Percentiles rank a stretch among this genome's conserved stretches.
Conservation (phyloP, 1,140 invertebrate species). For the Drosophila kepulauana region DNA sequence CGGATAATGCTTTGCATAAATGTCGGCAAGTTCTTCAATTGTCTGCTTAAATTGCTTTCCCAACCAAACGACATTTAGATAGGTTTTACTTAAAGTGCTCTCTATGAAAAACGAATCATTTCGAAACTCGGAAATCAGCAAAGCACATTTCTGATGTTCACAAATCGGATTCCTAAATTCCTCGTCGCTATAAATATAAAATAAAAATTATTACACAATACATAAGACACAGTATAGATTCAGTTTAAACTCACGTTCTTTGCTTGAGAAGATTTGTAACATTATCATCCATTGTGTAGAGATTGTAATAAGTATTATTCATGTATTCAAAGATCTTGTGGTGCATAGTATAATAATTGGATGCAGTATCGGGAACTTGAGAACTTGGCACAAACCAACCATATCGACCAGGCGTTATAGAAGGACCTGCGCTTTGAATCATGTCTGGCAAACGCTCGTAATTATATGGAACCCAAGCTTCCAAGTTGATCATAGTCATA, state of each 20-base stretch:
- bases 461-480: conserved; percentile 89
- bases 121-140: conserved; percentile 60
- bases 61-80: conserved; percentile 88
- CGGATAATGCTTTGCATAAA: conserved; percentile 21
- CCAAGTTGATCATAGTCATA: conserved; percentile 88
- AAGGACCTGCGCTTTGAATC: conserved; percentile 84
- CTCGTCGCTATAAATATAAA: conserved; percentile 28
- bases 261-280: conserved; percentile 13
- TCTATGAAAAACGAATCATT: conserved; percentile 61
- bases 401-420: conserved; percentile 88
- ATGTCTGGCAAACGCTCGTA: conserved; percentile 84
- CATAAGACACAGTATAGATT: background rate
- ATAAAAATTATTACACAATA: background rate
- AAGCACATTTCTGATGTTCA: conserved; percentile 37
- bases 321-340: conserved; percentile 67
- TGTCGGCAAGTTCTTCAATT: conserved; percentile 43
- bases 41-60: conserved; percentile 86
- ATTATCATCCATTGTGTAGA: conserved; percentile 54
- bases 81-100: conserved; percentile 82
- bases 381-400: conserved; percentile 90
- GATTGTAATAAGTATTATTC: conserved; percentile 53
- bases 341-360: conserved; percentile 34
- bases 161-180: conserved; percentile 54
- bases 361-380: conserved; percentile 65
- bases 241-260: conserved; percentile 19